Conservation (phyloP, 1,140 invertebrate species). For the Lepidurus apus region DNA sequence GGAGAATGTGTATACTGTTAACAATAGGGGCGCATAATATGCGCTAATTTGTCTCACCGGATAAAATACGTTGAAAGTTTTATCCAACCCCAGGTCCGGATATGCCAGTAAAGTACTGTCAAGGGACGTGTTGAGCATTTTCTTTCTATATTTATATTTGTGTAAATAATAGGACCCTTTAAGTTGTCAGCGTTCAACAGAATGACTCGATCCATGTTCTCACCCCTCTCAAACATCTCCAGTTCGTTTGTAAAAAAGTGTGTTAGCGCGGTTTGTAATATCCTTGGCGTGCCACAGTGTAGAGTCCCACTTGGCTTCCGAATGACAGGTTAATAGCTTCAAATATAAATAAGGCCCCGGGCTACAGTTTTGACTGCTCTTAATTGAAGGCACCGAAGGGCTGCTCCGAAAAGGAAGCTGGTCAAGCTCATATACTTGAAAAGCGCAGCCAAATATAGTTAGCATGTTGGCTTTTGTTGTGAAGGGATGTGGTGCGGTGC, state of each 20-base stretch:
- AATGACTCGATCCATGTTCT: no score
- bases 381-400: slow-evolving; percentile 5
- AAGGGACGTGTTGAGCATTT: slow-evolving; percentile 14
- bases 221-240: background rate
- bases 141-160: background rate
- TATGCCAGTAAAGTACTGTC: background rate
- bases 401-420: background rate
- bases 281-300: background rate
- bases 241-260: background rate
- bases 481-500: slow-evolving; percentile 2
- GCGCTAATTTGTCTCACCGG: background rate
- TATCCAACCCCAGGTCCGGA: background rate
- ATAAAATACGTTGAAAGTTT: background rate
- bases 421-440: background rate
- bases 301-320: background rate
- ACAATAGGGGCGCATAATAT: background rate
- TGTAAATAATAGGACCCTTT: background rate
- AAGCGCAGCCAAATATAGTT: background rate
- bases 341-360: background rate
- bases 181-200: no score
- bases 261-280: background rate
- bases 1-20: background rate
- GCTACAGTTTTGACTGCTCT: background rate
- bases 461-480: background rate
- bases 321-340: background rate